These are phyloP conservation scores for Hemicordylus capensis DNA, from an alignment of 2,113 vertebrate genomes.

Conservation along the genomic window DNA sequence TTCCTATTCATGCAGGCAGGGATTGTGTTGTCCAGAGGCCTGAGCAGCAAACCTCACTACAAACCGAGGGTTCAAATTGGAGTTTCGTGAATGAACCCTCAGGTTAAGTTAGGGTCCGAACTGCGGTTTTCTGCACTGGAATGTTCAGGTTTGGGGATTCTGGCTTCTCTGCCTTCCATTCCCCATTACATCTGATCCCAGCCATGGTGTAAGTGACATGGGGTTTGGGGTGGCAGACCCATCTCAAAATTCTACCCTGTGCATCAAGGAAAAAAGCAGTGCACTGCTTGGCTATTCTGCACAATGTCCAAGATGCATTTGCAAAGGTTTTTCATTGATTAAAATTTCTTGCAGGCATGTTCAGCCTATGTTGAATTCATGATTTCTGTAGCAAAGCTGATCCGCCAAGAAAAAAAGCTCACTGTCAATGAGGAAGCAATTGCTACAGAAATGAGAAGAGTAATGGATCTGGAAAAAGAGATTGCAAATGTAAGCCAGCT, in stretches of 20 bases:
- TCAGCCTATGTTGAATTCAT: conserved; percentile 90
- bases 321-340: conserved; percentile 11
- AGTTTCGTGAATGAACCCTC: too few relatives aligned
- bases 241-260: too few relatives aligned
- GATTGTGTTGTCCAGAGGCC: too few relatives aligned
- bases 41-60: too few relatives aligned
- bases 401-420: conserved; percentile 83
- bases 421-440: conserved; percentile 72
- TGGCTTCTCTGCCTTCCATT: too few relatives aligned
- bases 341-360: conserved; percentile 82
- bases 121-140: too few relatives aligned
- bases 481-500: conserved; percentile 88
- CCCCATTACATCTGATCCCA: too few relatives aligned
- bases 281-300: not conserved
- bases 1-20: too few relatives aligned
- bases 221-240: not conserved
- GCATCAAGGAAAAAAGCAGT: not conserved
- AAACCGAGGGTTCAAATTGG: too few relatives aligned
- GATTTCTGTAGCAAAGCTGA: conserved; percentile 87
- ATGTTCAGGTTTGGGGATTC: too few relatives aligned
- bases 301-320: not conserved
- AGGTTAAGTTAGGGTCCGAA: too few relatives aligned
- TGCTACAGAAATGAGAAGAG: conserved; percentile 77
- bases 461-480: conserved; percentile 91
- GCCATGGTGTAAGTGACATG: too few relatives aligned